These are phyloP conservation scores for Epinotia ramella DNA, from an alignment of 2,888 invertebrate species.

Conservation along the genomic window DNA sequence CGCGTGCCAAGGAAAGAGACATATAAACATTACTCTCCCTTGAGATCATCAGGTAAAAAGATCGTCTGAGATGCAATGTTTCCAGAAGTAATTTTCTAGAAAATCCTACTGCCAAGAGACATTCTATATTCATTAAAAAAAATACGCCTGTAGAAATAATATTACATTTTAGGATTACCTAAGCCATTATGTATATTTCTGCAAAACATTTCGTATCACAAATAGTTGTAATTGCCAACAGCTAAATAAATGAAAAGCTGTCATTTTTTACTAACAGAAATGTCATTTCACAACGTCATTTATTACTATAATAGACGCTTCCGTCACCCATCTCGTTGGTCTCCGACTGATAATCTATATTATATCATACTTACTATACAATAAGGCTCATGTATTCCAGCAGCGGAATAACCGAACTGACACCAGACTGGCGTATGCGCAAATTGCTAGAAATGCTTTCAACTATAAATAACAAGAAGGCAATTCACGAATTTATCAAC, in stretches of 20 bases:
- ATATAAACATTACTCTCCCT: not conserved
- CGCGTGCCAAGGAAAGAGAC: not conserved
- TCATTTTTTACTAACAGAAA: constrained; percentile 27
- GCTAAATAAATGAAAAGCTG: constrained; percentile 10
- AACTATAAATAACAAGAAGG: constrained; percentile 39
- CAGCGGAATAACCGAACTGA: not conserved
- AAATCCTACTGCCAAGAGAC: not conserved
- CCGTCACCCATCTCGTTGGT: constrained; percentile 26
- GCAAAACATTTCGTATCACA: constrained; percentile 3
- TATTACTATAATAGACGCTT: constrained; percentile 27
- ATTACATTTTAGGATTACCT: not conserved
- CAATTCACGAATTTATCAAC: not conserved
- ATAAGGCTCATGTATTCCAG: not conserved
- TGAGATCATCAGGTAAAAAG: too few species aligned
- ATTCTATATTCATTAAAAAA: not conserved
- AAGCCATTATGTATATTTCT: not conserved
- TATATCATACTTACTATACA: not conserved
- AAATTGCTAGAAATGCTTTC: constrained; percentile 28
- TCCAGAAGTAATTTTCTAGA: not conserved
- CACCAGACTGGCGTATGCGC: constrained; percentile 11
- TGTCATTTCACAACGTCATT: constrained; percentile 31
- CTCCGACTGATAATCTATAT: not conserved
- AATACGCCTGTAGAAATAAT: not conserved
- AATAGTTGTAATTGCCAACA: not conserved
- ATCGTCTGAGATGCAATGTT: too few species aligned